phyloP scores from a whole-genome alignment of 1,140 invertebrate species.

The Leptestheria dahalacensis region DNA sequence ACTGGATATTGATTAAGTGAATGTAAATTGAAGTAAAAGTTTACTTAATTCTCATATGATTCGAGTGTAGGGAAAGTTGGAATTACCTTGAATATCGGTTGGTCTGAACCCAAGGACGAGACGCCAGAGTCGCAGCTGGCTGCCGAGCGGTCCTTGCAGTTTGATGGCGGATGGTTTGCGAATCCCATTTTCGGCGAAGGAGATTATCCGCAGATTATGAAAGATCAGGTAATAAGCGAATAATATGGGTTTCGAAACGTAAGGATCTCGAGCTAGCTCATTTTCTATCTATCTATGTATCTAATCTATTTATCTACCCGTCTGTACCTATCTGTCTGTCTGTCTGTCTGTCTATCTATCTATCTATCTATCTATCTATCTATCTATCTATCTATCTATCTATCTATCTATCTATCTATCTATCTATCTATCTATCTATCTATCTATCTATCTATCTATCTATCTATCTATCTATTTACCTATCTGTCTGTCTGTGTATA shows the following conservation, averaged over 20 bases:
- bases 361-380: no score
- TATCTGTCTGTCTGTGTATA: no score
- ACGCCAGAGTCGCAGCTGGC: conserved; percentile 34
- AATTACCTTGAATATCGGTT: conserved; percentile 41
- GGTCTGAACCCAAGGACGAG: conserved; percentile 39
- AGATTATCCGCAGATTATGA: conserved; percentile 30
- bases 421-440: no score
- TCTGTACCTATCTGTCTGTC: no score
- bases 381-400: no score
- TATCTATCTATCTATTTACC: no score
- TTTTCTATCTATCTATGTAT: no score
- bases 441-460: no score
- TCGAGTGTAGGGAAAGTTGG: conserved; percentile 39
- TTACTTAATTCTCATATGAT: conserved; percentile 18
- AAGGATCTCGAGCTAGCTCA: neutral
- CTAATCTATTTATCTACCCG: no score
- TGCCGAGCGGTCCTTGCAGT: conserved; percentile 30
- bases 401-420: no score
- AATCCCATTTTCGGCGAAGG: conserved; percentile 26
- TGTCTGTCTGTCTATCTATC: no score
- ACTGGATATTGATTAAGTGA: neutral
- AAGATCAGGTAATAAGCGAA: conserved; percentile 21
- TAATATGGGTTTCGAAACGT: neutral
- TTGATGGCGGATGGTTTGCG: conserved; percentile 26
- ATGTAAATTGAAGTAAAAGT: neutral